Percentiles rank a stretch among this genome's conserved stretches.
Evolutionary conservation across 2,797 vertebrate species (phyloP).

Genomic region (Hephaestus fuliginosus): DNA sequence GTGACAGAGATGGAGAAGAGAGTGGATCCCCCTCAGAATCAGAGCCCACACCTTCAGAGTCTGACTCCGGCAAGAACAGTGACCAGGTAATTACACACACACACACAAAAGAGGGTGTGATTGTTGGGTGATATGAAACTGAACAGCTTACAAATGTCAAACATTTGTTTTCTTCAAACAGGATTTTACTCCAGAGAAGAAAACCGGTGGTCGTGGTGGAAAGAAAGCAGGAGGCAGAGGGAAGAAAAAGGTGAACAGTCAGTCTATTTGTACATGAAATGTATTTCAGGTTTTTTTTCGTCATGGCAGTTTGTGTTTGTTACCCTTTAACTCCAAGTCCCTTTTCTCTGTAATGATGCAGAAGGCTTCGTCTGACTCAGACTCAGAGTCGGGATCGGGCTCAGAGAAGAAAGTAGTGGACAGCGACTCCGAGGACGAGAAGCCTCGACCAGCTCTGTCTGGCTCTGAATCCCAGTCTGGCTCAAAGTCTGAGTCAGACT

Average conservation of each 20-base stretch:
- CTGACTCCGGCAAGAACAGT: conserved; percentile 94
- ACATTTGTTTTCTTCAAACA: conserved; percentile 62
- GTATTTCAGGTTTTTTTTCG: background rate
- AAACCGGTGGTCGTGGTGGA: conserved; percentile 78
- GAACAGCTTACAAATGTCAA: background rate
- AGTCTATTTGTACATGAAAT: fast-evolving
- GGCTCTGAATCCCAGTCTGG: conserved; percentile 89
- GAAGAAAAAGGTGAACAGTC: conserved; percentile 81
- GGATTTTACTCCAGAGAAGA: conserved; percentile 98
- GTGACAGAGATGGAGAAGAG: conserved; percentile 89
- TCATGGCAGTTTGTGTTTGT: background rate
- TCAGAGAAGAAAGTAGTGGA: conserved; percentile 81
- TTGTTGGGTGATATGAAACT: background rate
- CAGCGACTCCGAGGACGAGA: conserved; percentile 86
- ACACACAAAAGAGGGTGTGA: background rate
- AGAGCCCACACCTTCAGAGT: conserved; percentile 93
- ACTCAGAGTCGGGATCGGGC: conserved; percentile 90
- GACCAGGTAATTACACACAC: conserved; percentile 88
- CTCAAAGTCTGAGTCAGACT: conserved; percentile 91
- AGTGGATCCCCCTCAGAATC: conserved; percentile 92
- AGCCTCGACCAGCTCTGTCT: conserved; percentile 86
- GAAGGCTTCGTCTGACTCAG: conserved; percentile 91
- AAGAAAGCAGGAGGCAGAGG: conserved; percentile 80
- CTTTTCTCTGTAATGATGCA: conserved; percentile 56
- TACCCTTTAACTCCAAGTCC: background rate